phyloP scores from a whole-genome alignment of 2,113 vertebrate species.

The Cisticola juncidis region DNA sequence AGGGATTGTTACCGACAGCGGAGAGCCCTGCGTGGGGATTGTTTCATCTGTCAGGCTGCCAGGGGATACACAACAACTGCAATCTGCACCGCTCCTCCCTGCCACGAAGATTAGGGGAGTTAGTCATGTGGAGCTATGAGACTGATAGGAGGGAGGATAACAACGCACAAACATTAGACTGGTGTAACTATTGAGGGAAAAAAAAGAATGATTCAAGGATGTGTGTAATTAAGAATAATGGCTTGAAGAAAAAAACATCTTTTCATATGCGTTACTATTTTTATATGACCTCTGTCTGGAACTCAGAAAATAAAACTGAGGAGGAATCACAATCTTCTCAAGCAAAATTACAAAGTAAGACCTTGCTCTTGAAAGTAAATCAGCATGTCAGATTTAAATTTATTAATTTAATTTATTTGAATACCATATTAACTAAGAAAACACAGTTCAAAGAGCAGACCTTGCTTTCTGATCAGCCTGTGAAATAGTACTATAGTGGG shows the following conservation, averaged over 20 bases:
- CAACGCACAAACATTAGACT: neutral
- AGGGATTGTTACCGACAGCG: neutral
- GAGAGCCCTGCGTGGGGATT: neutral
- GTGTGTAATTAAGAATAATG: neutral
- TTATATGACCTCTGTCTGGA: neutral
- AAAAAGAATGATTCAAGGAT: neutral
- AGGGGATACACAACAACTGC: neutral
- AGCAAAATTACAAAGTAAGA: neutral
- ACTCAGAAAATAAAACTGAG: neutral
- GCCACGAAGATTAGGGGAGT: constrained; percentile 8
- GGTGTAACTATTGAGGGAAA: neutral
- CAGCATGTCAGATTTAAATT: neutral
- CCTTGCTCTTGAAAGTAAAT: constrained; percentile 21
- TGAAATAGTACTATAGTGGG: neutral
- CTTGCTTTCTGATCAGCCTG: neutral
- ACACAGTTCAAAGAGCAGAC: neutral
- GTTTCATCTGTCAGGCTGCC: constrained; percentile 33
- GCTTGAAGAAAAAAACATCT: neutral
- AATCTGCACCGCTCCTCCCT: neutral
- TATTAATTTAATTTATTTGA: constrained; percentile 42
- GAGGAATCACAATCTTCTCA: neutral
- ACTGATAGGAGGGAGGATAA: neutral
- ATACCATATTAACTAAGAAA: neutral
- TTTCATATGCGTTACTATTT: neutral
- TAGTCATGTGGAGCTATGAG: neutral